Evolutionary conservation across 2,797 vertebrate genomes (phyloP).

Genomic region (Percopsis omiscomaycus): DNA sequence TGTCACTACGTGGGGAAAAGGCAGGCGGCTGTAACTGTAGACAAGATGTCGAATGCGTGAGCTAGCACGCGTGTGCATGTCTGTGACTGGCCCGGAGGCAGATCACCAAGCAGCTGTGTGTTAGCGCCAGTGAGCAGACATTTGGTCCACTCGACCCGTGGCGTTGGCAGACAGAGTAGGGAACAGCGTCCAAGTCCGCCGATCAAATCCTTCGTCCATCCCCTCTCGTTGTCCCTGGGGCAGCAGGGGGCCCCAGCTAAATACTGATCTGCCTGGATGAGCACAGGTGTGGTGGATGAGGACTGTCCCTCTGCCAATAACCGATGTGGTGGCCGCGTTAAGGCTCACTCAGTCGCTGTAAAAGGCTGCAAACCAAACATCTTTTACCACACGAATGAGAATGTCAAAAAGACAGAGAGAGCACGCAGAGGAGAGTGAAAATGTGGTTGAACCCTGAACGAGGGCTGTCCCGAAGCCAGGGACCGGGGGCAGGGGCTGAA

Average conservation of each 20-base stretch:
- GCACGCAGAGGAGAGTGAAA: no score
- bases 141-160: slow-evolving; percentile 72
- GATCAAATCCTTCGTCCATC: slow-evolving; percentile 65
- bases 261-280: slow-evolving; percentile 73
- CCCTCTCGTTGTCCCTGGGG: slow-evolving; percentile 62
- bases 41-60: slow-evolving; percentile 48
- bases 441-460: no score
- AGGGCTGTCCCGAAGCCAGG: background rate
- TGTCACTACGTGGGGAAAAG: slow-evolving; percentile 27
- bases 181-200: slow-evolving; percentile 65
- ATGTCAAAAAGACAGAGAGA: background rate
- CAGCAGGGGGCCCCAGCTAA: slow-evolving; percentile 66
- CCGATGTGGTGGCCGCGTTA: slow-evolving; percentile 49
- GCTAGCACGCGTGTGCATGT: slow-evolving; percentile 24
- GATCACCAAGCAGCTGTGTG: slow-evolving; percentile 72
- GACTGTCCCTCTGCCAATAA: slow-evolving; percentile 70
- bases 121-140: slow-evolving; percentile 69
- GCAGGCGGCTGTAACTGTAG: slow-evolving; percentile 34
- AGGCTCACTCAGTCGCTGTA: slow-evolving; percentile 43
- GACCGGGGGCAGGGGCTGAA: slow-evolving; percentile 8
- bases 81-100: slow-evolving; percentile 61
- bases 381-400: slow-evolving; percentile 39
- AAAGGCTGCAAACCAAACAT: slow-evolving; percentile 47
- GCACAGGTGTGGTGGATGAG: slow-evolving; percentile 72
- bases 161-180: slow-evolving; percentile 61